Evolutionary conservation across 2,113 vertebrate species (phyloP), one percentile per base, ranked within the genome.

Genomic region (Platysteira castanea): DNA sequence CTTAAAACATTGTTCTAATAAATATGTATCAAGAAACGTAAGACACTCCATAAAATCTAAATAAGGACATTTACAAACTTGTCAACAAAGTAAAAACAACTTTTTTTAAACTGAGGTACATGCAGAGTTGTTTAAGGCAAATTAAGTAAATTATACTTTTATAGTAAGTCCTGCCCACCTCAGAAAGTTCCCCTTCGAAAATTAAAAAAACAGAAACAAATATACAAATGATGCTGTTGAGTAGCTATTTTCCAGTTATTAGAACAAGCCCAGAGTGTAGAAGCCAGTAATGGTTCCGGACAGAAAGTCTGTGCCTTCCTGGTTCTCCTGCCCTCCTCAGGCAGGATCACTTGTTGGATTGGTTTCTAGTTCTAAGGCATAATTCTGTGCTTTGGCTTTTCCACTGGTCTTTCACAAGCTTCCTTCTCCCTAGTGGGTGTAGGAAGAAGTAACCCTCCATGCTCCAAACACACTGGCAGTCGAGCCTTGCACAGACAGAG

Each of bases 1-100:
- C 75, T 98, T 98, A 98, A 98, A 98, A 96, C 93, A 82, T 92
- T 96, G 81, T 86, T 97, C 97, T 96, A 98, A 98, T 98, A 98
- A 98, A 98, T 98, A 98, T 35, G 71, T 96, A 96, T 87, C 93
- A 97, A 97, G 96, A 97, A 97, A 97, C 95, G 95, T 95, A 97
- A 97, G 93, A 96, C 97, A 98, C 97, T 97, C 89, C 87, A 93
- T 85, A 96, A 97, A 87, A 96, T 93, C 97, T 96, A 98, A 92
- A 95, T 85, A 96, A 95, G 92, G 65, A 95, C 83, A 96, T 97
- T 94, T 97, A 98, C 94, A 96, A 97, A 96, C 90, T 35, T 90
- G 60, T 59, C 95, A 91, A 96, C 78, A 53, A 90, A 94, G 93
- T 97, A 97, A 97, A 97, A 97, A 69, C 74, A 89, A 11, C 27